Evolutionary conservation across 2,113 vertebrate species (phyloP).

Genomic region (Meriones unguiculatus): DNA sequence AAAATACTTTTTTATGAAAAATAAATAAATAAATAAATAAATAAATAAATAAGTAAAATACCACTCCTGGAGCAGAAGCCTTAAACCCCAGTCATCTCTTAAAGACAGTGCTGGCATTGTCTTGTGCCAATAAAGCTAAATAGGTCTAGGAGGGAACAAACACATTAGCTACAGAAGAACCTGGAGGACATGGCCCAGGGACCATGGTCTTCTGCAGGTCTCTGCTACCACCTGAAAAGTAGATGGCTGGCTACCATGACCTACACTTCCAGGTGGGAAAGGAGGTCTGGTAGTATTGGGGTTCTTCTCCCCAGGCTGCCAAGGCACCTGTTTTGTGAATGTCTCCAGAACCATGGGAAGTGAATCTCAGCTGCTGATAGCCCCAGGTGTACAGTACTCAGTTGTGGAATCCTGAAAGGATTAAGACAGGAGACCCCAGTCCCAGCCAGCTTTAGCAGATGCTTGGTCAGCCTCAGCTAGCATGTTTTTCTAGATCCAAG

Average conservation of each 20-base stretch:
- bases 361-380: neutral
- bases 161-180: neutral
- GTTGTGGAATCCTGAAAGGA: neutral
- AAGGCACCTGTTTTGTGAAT: too few relatives aligned
- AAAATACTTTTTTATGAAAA: too few relatives aligned
- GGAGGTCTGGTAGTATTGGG: neutral
- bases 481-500: neutral
- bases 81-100: neutral
- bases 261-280: neutral
- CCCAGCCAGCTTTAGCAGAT: neutral
- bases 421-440: neutral
- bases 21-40: too few relatives aligned
- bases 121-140: too few relatives aligned
- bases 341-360: neutral
- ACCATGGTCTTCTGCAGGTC: neutral
- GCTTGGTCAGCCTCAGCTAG: too few relatives aligned
- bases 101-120: neutral
- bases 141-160: too few relatives aligned
- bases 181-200: neutral
- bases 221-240: neutral
- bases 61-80: neutral
- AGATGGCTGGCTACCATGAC: fast-evolving
- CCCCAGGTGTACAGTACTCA: neutral
- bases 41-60: too few relatives aligned
- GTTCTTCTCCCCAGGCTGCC: too few relatives aligned